Evolutionary conservation across 2,888 invertebrate species (phyloP).

Genomic region (Hyposoter didymator): DNA sequence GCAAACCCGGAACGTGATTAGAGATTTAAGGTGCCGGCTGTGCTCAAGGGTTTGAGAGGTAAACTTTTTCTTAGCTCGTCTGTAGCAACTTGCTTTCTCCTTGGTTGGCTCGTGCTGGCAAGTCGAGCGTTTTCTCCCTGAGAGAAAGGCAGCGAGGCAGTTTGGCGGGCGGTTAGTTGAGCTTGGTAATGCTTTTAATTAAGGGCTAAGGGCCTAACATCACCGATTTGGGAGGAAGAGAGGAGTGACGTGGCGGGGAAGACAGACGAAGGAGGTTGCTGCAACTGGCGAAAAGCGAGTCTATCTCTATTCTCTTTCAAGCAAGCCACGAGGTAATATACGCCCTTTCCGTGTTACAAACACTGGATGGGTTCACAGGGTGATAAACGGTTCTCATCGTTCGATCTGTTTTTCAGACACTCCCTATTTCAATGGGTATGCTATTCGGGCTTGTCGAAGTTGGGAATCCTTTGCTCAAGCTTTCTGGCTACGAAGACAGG

Average conservation of each 20-base stretch:
- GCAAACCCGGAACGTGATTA: conserved; percentile 71
- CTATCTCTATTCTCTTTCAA: conserved; percentile 66
- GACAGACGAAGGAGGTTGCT: conserved; percentile 61
- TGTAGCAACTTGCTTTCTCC: conserved; percentile 35
- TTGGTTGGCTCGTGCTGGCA: conserved; percentile 44
- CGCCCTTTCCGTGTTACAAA: conserved; percentile 67
- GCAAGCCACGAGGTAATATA: conserved; percentile 69
- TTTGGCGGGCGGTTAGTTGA: conserved; percentile 69
- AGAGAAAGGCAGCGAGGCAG: conserved; percentile 62
- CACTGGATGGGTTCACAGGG: conserved; percentile 51
- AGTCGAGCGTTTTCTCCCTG: conserved; percentile 41
- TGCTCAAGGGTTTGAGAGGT: conserved; percentile 62
- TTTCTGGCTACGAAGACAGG: conserved; percentile 65
- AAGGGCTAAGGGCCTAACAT: conserved; percentile 72
- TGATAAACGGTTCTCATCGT: conserved; percentile 67
- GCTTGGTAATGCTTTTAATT: conserved; percentile 74
- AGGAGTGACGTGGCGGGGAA: conserved; percentile 56
- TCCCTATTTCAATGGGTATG: conserved; percentile 24
- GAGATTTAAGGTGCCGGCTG: conserved; percentile 70
- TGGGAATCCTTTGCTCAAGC: conserved; percentile 61
- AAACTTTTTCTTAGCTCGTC: conserved; percentile 68
- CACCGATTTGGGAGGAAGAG: conserved; percentile 59
- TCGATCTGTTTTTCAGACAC: conserved; percentile 62
- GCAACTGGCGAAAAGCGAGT: conserved; percentile 60
- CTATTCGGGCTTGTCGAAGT: conserved; percentile 45